Conservation (phyloP, 2,797 vertebrate genomes). For the Lophius americanus region DNA sequence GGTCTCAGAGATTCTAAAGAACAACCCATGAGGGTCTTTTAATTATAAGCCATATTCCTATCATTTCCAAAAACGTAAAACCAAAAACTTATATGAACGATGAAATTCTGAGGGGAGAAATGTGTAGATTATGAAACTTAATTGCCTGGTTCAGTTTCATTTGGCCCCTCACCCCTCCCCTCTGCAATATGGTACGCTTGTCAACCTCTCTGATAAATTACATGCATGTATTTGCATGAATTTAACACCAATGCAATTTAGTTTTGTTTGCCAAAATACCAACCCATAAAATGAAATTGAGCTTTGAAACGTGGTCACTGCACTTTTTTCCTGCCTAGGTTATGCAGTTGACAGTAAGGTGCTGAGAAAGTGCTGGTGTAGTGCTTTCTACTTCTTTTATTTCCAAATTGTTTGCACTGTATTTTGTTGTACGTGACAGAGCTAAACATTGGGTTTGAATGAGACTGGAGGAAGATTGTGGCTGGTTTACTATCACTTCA, state of each 20-base stretch:
- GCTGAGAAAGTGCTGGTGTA: conserved; percentile 44
- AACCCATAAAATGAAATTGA: conserved; percentile 80
- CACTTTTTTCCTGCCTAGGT: conserved; percentile 46
- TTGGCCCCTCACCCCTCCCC: conserved; percentile 88
- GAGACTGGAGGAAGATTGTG: conserved; percentile 4
- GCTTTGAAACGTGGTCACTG: conserved; percentile 47
- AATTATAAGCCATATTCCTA: conserved; percentile 80
- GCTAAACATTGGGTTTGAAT: conserved; percentile 31
- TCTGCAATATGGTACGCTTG: conserved; percentile 95
- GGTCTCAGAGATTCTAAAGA: conserved; percentile 84
- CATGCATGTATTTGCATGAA: conserved; percentile 97
- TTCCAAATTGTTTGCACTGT: conserved; percentile 36
- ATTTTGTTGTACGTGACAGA: conserved; percentile 46
- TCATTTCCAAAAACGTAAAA: conserved; percentile 71
- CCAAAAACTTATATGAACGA: conserved; percentile 15
- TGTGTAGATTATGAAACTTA: conserved; percentile 88
- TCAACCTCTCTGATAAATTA: conserved; percentile 97
- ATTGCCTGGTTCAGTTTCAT: conserved; percentile 93
- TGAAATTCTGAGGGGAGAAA: conserved; percentile 63
- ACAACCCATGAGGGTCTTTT: conserved; percentile 86
- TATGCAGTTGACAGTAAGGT: conserved; percentile 20
- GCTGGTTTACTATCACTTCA: conserved; percentile 39
- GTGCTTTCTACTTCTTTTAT: conserved; percentile 42
- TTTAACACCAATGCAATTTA: conserved; percentile 92
- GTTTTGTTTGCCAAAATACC: conserved; percentile 89